Evolutionary conservation across 1,140 invertebrate species (phyloP), one percentile per base, ranked within the genome.

Genomic region (Achatina immaculata): DNA sequence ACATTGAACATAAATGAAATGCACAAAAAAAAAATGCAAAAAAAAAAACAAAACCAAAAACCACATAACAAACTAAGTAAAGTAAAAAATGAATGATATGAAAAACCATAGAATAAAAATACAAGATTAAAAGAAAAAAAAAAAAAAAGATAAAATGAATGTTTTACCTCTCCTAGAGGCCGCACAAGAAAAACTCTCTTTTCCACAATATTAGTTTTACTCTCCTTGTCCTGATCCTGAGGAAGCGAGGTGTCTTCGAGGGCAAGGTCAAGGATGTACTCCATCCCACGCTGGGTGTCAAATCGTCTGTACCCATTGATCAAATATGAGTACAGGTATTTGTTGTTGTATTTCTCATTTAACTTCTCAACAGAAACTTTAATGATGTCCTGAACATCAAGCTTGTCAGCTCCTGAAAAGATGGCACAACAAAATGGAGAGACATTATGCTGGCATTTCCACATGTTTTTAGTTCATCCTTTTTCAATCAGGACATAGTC

Each of bases 221-320:
- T 38, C 40, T 62, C 55, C 11, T 21, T 40, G 31, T 72, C 36
- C 21, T 74, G 42, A 40, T 78, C 66, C 14, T 19, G 38, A 6
- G 48, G 66, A 24, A 78, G 86, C 71, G 81, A 73, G 16, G 83
- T 88, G 48, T 89, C 90, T 51, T 92, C 89, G 62, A 90, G 78
- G 85, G 94, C 91, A 24, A 97, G 87, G 91, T 98, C 96, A 36
- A 98, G 88, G 71, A 95, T 94, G 90, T 98, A 99, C 89, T 96
- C 95, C 93, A 97, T 94, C 65, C 96, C 97, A 84, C 95, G 92
- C 0, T 95, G 95, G 16, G 96, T 94, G 92, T 98, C 96, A 91
- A 97, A 97, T 85, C 94, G 93, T 84, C 94, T 92, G 85, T 98
- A 97, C 0, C 96, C 96, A 90, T 96, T 96, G 21, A 95, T 88